Percentiles rank a stretch among this genome's conserved stretches.
Evolutionary conservation across 2,888 invertebrate genomes (phyloP).

Genomic region (Synanthedon vespiformis): DNA sequence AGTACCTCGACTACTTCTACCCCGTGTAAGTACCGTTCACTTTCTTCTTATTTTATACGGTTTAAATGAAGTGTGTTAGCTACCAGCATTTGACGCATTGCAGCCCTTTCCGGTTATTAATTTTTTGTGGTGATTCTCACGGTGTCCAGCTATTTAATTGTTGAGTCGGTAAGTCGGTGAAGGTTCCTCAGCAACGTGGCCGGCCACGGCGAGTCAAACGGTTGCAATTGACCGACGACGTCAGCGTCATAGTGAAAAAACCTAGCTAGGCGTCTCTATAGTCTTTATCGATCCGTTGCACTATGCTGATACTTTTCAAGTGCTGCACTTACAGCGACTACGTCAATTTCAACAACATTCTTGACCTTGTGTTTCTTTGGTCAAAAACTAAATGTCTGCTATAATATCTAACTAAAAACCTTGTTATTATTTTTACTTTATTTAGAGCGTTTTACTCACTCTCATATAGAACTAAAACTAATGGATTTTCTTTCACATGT

Average conservation of each 20-base stretch:
- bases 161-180: constrained; percentile 63
- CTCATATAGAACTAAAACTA: too few relatives aligned
- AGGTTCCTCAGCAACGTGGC: constrained; percentile 56
- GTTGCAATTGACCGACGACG: constrained; percentile 48
- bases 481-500: too few relatives aligned
- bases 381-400: too few relatives aligned
- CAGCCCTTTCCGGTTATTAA: constrained; percentile 23
- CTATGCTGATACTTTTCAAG: constrained; percentile 12
- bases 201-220: constrained; percentile 44
- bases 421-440: too few relatives aligned
- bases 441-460: too few relatives aligned
- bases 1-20: constrained; percentile 79
- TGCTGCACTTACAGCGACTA: neutral
- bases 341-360: neutral
- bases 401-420: too few relatives aligned
- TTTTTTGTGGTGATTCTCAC: constrained; percentile 43
- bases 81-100: constrained; percentile 34
- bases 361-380: neutral
- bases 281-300: constrained; percentile 61
- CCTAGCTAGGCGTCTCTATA: constrained; percentile 41
- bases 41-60: constrained; percentile 13
- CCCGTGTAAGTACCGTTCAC: constrained; percentile 73
- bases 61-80: constrained; percentile 8
- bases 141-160: constrained; percentile 46
- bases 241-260: constrained; percentile 47